A percentile compares a stretch with the other conserved stretches of the same genome.
phyloP scores from a whole-genome alignment of 1,140 invertebrate species.

The Charaxes varanes region DNA sequence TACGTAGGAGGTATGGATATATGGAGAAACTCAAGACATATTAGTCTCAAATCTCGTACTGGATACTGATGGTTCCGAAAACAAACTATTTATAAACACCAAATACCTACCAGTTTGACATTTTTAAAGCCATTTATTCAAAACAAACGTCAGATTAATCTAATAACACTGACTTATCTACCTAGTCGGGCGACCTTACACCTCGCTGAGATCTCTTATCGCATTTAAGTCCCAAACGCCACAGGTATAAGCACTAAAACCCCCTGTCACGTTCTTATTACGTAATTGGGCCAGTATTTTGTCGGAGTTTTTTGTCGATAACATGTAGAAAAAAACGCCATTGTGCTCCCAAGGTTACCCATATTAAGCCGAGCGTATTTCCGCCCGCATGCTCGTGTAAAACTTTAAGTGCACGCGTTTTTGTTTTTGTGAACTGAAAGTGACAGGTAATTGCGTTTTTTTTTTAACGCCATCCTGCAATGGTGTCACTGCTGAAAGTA shows the following conservation, averaged over 20 bases:
- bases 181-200: conserved; percentile 13
- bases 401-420: conserved; percentile 4
- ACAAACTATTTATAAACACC: too few species aligned
- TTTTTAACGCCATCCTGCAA: too few species aligned
- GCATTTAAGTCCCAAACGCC: conserved; percentile 17
- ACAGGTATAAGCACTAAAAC: conserved; percentile 10
- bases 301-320: conserved; percentile 46
- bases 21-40: too few species aligned
- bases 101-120: conserved; percentile 4
- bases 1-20: too few species aligned
- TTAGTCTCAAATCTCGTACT: too few species aligned
- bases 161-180: conserved; percentile 10
- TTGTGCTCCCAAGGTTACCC: conserved; percentile 62
- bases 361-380: conserved; percentile 52
- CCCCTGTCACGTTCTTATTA: conserved; percentile 11
- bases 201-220: conserved; percentile 24
- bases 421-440: too few species aligned
- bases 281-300: conserved; percentile 35
- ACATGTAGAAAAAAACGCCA: conserved; percentile 50
- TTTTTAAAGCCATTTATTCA: conserved; percentile 15
- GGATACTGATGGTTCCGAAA: too few species aligned
- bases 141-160: conserved; percentile 12
- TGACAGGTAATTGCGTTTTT: too few species aligned
- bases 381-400: conserved; percentile 20
- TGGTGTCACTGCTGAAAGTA: too few species aligned